phyloP scores from a whole-genome alignment of 2,113 vertebrate genomes.

The Chloropsis hardwickii region DNA sequence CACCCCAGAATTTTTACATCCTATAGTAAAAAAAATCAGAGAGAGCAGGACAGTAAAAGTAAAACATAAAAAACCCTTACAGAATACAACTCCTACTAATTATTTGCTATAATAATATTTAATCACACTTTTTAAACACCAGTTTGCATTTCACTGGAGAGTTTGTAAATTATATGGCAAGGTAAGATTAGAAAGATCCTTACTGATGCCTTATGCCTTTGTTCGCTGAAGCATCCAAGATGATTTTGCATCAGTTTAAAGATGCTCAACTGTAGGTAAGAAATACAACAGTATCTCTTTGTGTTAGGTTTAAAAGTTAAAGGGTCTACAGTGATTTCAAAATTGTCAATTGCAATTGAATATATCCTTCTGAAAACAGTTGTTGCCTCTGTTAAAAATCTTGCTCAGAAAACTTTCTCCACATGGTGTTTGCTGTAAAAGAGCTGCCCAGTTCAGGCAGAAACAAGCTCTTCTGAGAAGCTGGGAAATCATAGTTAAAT shows the following conservation, averaged over 20 bases:
- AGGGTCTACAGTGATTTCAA: background rate
- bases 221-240: background rate
- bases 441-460: background rate
- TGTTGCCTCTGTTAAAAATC: background rate
- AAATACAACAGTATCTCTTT: background rate
- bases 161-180: background rate
- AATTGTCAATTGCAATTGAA: background rate
- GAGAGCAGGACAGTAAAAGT: background rate
- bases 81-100: background rate
- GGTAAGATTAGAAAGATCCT: background rate
- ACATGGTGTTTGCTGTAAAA: background rate
- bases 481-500: background rate
- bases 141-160: background rate
- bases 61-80: background rate
- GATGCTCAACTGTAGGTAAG: background rate
- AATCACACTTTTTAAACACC: background rate
- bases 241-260: background rate
- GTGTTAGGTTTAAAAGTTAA: background rate
- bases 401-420: background rate
- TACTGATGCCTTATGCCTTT: background rate
- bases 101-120: background rate
- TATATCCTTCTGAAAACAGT: background rate
- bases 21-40: background rate
- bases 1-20: background rate
- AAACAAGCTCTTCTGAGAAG: background rate